Conservation (phyloP, 2,888 invertebrate genomes). For the Amphimallon solstitiale region DNA sequence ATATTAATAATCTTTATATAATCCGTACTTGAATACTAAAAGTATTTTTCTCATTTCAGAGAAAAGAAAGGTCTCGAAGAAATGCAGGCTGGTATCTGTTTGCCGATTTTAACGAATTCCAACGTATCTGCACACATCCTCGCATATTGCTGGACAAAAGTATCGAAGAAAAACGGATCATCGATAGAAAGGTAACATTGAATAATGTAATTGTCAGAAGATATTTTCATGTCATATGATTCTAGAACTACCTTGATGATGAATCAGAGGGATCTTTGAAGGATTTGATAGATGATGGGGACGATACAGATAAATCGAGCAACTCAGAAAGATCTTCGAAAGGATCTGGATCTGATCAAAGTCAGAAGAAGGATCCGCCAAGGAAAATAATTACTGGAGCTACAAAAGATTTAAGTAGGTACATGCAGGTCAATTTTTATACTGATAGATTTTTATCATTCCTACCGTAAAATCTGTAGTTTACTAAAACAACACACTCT, state of each 20-base stretch:
- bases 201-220: not conserved
- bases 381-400: constrained; percentile 65
- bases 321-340: constrained; percentile 44
- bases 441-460: too few species aligned
- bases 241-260: constrained; percentile 43
- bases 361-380: constrained; percentile 47
- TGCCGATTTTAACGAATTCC: constrained; percentile 78
- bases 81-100: constrained; percentile 67
- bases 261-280: constrained; percentile 79
- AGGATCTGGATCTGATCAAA: constrained; percentile 42
- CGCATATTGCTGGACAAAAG: constrained; percentile 70
- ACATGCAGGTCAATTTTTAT: too few species aligned
- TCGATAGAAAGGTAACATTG: constrained; percentile 48
- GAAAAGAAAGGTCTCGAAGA: constrained; percentile 63
- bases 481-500: too few species aligned
- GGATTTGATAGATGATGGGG: constrained; percentile 78
- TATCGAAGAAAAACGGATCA: constrained; percentile 53
- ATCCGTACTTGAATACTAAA: too few species aligned
- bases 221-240: not conserved
- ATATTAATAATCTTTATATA: too few species aligned
- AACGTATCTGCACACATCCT: constrained; percentile 88
- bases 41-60: too few species aligned
- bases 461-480: too few species aligned
- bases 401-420: too few species aligned
- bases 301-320: constrained; percentile 56